Base-by-base conservation (phyloP, 2,797 vertebrate genomes). In the Iguana delicatissima region DNA sequence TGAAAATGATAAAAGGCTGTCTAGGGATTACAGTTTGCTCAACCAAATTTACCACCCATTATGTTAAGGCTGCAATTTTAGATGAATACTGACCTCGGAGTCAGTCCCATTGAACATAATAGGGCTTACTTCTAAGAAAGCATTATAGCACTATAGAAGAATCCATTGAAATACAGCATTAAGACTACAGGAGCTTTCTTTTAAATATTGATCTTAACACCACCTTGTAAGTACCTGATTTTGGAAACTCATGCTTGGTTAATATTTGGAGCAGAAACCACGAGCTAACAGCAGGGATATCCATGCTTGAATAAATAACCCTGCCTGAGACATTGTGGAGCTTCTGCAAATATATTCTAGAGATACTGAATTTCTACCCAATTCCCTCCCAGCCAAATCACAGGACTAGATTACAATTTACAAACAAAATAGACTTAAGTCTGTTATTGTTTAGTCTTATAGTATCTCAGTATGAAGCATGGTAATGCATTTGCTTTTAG, bases 401-500 rank as follows among this genome's bases (percentile, higher is more conserved):
- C 16, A 12, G 42, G 64, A 42, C 46, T 24, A 80, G 59, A 87
- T 67, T 80, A 80, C 62, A 87, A 46, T 80, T 80, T 80, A 84
- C 32, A 26, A 77, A 72, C 57, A 76, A 52, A 84, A 16, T 6
- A 67, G 73, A 35, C 24, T 69, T 76, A 84, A 79, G 16, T 42
- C 12, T 29, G 64, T 67, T 55, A 69, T 76, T 89, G 84, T 14
- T 32, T 35, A 52, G 32, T 64, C n/a, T 67, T 32, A 84, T 6
- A 46, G 46, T 84, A 38, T 79, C 46, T 24, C 62, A 89, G 9
- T 10, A 85, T 38, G 46, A 89, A 80, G 12, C 46, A 55, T 52
- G 6, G 26, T 80, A 69, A 88, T 69, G 76, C 9, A 42, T 89
- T 85, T 85, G 82, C 57, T 89, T 74, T 59, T 74, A 73, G 85